These are phyloP conservation scores for Ovis canadensis DNA, from an alignment of 2,113 vertebrate genomes.

Conservation along the genomic window DNA sequence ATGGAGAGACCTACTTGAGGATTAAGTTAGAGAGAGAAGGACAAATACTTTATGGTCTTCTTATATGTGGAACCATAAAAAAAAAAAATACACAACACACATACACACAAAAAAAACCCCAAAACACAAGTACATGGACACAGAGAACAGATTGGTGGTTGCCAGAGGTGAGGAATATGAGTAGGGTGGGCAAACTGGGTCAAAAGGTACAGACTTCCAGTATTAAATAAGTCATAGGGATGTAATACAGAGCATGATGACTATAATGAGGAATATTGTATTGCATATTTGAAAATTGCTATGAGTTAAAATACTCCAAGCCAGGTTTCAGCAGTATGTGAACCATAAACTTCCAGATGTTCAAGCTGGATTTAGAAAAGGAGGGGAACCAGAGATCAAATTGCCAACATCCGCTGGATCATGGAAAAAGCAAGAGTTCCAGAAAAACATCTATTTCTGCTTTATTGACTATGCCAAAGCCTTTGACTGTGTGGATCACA, in stretches of 20 bases:
- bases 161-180: background rate
- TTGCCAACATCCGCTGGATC: no score
- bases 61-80: background rate
- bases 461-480: no score
- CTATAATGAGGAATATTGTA: background rate
- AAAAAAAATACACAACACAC: background rate
- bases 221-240: background rate
- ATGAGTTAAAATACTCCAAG: no score
- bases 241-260: background rate
- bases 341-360: no score
- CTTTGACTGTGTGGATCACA: no score
- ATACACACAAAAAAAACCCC: background rate
- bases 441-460: no score
- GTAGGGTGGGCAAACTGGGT: background rate
- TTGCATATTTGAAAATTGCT: background rate
- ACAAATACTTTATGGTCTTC: background rate
- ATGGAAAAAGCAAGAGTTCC: no score
- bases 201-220: background rate
- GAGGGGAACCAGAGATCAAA: no score
- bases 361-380: no score
- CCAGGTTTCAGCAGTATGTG: no score
- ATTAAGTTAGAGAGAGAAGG: background rate
- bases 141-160: background rate
- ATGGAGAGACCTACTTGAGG: background rate
- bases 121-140: background rate